phyloP scores from a whole-genome alignment of 1,140 invertebrate genomes.

The Diabrotica virgifera region DNA sequence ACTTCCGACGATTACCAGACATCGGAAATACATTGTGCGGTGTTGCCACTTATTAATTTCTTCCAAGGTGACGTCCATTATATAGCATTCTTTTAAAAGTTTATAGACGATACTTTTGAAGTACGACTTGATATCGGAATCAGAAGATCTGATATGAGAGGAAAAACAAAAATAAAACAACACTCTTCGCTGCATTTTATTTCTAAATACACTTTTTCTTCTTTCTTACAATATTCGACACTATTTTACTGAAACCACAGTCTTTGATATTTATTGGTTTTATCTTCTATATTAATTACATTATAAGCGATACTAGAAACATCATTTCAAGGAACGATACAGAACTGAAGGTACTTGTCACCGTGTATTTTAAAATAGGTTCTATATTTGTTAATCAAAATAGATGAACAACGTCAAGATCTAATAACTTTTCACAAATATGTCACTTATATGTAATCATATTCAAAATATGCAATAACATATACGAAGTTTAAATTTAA shows the following conservation, averaged over 20 bases:
- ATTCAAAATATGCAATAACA: too few species aligned
- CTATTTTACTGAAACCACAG: background rate
- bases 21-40: too few species aligned
- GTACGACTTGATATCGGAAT: too few species aligned
- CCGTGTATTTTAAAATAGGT: background rate
- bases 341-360: background rate
- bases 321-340: constrained; percentile 1
- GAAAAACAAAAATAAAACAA: too few species aligned
- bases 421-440: background rate
- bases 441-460: too few species aligned
- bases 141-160: too few species aligned
- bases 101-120: too few species aligned
- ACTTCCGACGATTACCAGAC: too few species aligned
- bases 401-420: background rate
- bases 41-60: too few species aligned
- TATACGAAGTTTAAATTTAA: too few species aligned
- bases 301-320: background rate
- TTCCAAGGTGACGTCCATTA: too few species aligned
- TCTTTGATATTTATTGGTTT: constrained; percentile 3
- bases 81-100: too few species aligned
- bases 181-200: background rate
- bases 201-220: background rate
- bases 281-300: background rate
- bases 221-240: background rate
- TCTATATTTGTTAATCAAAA: background rate